phyloP scores from a whole-genome alignment of 2,113 vertebrate species.

The Tretioscincus oriximinensis region DNA sequence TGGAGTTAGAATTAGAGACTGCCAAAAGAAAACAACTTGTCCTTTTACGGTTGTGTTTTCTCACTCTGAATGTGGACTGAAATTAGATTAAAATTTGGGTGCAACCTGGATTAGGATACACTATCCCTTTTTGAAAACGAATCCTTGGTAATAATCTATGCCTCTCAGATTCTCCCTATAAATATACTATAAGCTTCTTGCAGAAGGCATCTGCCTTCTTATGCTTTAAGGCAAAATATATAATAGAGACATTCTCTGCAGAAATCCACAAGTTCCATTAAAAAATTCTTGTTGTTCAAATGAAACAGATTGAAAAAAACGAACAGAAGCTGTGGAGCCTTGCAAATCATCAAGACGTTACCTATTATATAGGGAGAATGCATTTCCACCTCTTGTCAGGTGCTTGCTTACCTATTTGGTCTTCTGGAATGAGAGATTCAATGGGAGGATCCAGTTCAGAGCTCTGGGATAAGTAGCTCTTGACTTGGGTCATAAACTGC shows the following conservation, averaged over 20 bases:
- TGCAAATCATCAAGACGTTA: not conserved
- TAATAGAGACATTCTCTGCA: not conserved
- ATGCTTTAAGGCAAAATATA: not conserved
- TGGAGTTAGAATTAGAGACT: too few relatives aligned
- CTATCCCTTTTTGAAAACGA: not conserved
- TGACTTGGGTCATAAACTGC: constrained; percentile 97
- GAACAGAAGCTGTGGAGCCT: not conserved
- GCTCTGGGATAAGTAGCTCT: constrained; percentile 93
- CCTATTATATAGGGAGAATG: not conserved
- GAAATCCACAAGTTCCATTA: not conserved
- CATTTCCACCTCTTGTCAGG: not conserved
- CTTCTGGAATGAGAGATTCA: constrained; percentile 91
- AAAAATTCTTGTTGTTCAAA: not conserved
- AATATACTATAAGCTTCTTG: not conserved
- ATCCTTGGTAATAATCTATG: not conserved
- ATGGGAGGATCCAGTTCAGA: constrained; percentile 93
- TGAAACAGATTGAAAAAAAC: not conserved
- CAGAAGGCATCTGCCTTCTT: not conserved
- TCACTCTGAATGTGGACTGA: too few relatives aligned
- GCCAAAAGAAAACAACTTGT: too few relatives aligned
- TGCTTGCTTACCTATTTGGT: constrained; percentile 88
- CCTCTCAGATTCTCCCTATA: too few relatives aligned
- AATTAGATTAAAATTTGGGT: too few relatives aligned
- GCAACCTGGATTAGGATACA: not conserved
- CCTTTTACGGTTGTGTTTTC: too few relatives aligned